These are phyloP conservation scores for Orius insidiosus DNA, from an alignment of 1,140 invertebrate genomes.

Conservation along the genomic window DNA sequence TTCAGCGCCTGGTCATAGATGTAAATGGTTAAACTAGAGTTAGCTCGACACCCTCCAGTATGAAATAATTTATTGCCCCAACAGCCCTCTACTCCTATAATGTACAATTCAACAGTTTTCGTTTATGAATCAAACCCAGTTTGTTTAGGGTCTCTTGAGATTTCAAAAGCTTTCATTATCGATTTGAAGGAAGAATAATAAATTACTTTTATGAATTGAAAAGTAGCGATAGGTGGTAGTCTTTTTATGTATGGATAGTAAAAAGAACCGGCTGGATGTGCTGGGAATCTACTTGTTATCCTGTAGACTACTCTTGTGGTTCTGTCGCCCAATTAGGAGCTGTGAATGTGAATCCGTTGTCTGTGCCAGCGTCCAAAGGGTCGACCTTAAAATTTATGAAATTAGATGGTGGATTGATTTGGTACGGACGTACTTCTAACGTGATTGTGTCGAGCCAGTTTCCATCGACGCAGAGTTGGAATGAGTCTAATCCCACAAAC, in stretches of 20 bases:
- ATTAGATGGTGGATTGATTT: no score
- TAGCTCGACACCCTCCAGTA: no score
- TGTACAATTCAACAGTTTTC: no score
- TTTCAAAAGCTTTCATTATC: neutral
- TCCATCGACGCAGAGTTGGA: conserved; percentile 82
- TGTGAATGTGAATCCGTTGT: conserved; percentile 93
- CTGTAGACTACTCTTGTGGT: conserved; percentile 72
- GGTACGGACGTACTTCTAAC: conserved; percentile 53
- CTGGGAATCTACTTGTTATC: conserved; percentile 76
- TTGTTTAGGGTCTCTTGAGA: no score
- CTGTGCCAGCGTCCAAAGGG: conserved; percentile 90
- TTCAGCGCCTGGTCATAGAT: neutral
- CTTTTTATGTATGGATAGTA: conserved; percentile 76
- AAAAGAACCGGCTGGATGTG: conserved; percentile 85
- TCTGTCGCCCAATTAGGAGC: conserved; percentile 84
- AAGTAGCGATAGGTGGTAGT: conserved; percentile 76
- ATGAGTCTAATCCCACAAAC: conserved; percentile 90
- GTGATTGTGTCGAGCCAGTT: conserved; percentile 87
- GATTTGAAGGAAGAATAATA: neutral
- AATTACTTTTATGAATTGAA: conserved; percentile 71
- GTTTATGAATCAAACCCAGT: no score
- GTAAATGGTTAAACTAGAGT: neutral
- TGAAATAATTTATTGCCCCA: no score
- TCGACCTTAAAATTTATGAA: conserved; percentile 43
- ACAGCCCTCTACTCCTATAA: no score